phyloP scores from a whole-genome alignment of 2,888 invertebrate genomes.

The Galerucella calmariensis region DNA sequence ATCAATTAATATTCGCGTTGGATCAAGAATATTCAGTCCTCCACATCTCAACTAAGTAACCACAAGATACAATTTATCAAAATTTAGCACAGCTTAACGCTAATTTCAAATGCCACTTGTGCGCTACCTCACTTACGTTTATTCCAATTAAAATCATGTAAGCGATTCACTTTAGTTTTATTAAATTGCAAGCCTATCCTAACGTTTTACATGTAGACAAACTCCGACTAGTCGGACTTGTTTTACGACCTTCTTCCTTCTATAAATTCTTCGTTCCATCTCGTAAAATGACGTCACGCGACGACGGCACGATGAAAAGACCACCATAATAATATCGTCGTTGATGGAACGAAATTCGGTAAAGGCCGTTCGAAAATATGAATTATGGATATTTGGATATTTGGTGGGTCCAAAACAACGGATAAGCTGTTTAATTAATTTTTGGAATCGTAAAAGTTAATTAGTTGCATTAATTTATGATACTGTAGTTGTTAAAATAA shows the following conservation, averaged over 20 bases:
- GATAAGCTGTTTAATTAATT: background rate
- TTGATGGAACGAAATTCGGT: constrained; percentile 3
- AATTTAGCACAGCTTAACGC: no score
- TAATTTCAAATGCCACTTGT: no score
- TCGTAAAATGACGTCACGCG: constrained; percentile 29
- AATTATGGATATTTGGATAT: background rate
- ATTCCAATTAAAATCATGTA: background rate
- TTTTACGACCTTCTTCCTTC: constrained; percentile 3
- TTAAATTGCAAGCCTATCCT: background rate
- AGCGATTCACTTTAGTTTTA: background rate
- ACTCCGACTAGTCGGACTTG: background rate
- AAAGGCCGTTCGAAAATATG: constrained; percentile 6
- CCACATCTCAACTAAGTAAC: no score
- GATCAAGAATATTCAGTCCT: no score
- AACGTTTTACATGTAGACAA: background rate
- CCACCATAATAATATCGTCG: constrained; percentile 21
- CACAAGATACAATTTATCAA: no score
- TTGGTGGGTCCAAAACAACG: background rate
- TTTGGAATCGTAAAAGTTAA: background rate
- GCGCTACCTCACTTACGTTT: no score
- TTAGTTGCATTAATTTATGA: background rate
- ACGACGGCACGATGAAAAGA: constrained; percentile 24
- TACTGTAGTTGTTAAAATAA: no score
- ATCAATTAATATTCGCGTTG: no score
- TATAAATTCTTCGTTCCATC: constrained; percentile 5